These are phyloP conservation scores for Telmatochromis sp. DNA, from an alignment of 2,113 vertebrate genomes.

Conservation along the genomic window DNA sequence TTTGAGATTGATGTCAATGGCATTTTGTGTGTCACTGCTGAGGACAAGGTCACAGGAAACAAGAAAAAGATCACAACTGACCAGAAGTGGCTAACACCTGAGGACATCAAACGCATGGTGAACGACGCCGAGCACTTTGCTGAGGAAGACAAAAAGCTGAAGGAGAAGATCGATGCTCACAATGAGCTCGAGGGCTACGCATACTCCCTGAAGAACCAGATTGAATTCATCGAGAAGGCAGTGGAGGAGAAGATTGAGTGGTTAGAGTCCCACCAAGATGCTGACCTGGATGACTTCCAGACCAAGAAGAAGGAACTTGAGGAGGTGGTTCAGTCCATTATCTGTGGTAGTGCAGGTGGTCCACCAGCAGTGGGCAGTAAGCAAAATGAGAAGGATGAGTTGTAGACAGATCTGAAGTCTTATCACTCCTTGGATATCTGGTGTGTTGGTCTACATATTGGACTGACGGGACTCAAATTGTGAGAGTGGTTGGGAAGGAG, in stretches of 20 bases:
- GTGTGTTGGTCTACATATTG: constrained; percentile 57
- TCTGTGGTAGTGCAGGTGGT: accelerated
- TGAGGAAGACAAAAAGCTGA: accelerated
- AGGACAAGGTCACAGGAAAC: not conserved
- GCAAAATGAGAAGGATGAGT: constrained; percentile 81
- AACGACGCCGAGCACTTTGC: accelerated
- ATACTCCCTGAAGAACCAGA: not conserved
- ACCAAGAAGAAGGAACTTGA: not conserved
- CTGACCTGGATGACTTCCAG: not conserved
- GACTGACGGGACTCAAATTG: constrained; percentile 44
- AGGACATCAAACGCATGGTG: not conserved
- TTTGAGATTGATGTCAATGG: not conserved
- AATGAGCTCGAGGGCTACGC: not conserved
- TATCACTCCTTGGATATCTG: constrained; percentile 38
- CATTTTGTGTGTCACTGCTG: not conserved
- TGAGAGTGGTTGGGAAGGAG: no score
- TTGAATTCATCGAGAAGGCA: not conserved
- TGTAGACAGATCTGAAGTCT: constrained; percentile 71
- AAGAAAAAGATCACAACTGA: not conserved
- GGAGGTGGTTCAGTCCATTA: not conserved
- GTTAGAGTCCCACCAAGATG: not conserved
- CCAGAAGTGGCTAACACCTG: not conserved
- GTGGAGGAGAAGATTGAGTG: not conserved
- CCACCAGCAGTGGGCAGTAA: not conserved
- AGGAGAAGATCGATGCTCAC: not conserved